Percentiles rank a stretch among this genome's conserved stretches.
phyloP scores from a whole-genome alignment of 2,888 invertebrate species.

The Melolontha melolontha region DNA sequence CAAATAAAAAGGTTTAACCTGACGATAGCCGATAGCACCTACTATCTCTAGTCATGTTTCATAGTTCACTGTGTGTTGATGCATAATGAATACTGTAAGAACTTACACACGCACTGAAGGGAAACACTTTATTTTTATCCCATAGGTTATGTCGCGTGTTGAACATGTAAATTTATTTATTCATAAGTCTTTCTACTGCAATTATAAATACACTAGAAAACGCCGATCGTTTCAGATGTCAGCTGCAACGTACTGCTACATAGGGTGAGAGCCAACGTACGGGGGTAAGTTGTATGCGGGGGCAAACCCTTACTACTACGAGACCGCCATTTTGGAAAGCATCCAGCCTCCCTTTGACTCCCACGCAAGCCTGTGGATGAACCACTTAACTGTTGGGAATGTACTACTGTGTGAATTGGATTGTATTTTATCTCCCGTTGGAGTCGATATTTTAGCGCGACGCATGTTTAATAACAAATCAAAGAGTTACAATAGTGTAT shows the following conservation, averaged over 20 bases:
- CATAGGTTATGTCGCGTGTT: constrained; percentile 33
- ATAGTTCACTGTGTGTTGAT: background rate
- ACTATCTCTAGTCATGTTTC: background rate
- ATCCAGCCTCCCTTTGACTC: constrained; percentile 57
- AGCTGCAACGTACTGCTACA: constrained; percentile 47
- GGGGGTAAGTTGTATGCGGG: constrained; percentile 43
- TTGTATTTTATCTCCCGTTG: constrained; percentile 15
- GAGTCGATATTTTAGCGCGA: constrained; percentile 26
- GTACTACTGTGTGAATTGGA: constrained; percentile 30
- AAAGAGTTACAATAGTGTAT: constrained; percentile 2
- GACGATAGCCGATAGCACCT: background rate
- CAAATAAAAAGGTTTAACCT: constrained; percentile 14
- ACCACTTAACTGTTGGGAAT: constrained; percentile 45
- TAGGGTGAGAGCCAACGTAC: constrained; percentile 14
- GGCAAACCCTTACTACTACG: constrained; percentile 49
- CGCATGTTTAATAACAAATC: constrained; percentile 26
- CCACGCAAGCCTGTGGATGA: constrained; percentile 46
- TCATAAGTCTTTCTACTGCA: constrained; percentile 26
- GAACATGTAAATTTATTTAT: constrained; percentile 26
- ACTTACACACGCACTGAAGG: constrained; percentile 17
- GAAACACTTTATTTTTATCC: constrained; percentile 19
- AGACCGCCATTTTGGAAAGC: constrained; percentile 57
- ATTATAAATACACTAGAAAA: constrained; percentile 24
- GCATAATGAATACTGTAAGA: background rate
- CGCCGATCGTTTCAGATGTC: constrained; percentile 38